A percentile compares a stretch with the other conserved stretches of the same genome.
Evolutionary conservation across 2,113 vertebrate species (phyloP).

Genomic region (Xenotilapia longispinis): DNA sequence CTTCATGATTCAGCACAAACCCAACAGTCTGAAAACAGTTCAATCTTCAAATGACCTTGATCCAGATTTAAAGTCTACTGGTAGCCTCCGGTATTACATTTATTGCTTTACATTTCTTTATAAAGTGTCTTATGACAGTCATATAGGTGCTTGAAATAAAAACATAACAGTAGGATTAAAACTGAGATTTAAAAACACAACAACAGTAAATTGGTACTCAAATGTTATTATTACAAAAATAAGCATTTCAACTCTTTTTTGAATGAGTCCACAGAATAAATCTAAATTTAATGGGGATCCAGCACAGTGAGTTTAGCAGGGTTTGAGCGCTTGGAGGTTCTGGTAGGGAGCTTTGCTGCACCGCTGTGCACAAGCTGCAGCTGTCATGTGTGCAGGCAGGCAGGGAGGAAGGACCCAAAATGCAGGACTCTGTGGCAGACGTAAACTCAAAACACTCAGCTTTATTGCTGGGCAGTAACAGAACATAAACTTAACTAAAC

Average conservation of each 20-base stretch:
- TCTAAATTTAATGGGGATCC: not conserved
- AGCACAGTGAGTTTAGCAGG: not conserved
- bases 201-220: not conserved
- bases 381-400: not conserved
- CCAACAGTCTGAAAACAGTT: not conserved
- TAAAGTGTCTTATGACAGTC: not conserved
- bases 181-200: not conserved
- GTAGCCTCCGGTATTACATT: fast-evolving
- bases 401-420: not conserved
- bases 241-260: not conserved
- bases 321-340: not conserved
- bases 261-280: not conserved
- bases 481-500: not conserved
- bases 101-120: not conserved
- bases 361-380: not conserved
- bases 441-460: not conserved
- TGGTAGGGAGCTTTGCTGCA: fast-evolving
- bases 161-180: not conserved
- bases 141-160: not conserved
- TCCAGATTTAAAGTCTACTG: not conserved
- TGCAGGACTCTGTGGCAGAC: fast-evolving
- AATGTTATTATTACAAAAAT: not conserved
- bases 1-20: fast-evolving
- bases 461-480: not conserved
- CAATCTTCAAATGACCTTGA: not conserved